These are phyloP conservation scores for Hystrix brachyura DNA, from an alignment of 2,113 vertebrate species.

Conservation along the genomic window DNA sequence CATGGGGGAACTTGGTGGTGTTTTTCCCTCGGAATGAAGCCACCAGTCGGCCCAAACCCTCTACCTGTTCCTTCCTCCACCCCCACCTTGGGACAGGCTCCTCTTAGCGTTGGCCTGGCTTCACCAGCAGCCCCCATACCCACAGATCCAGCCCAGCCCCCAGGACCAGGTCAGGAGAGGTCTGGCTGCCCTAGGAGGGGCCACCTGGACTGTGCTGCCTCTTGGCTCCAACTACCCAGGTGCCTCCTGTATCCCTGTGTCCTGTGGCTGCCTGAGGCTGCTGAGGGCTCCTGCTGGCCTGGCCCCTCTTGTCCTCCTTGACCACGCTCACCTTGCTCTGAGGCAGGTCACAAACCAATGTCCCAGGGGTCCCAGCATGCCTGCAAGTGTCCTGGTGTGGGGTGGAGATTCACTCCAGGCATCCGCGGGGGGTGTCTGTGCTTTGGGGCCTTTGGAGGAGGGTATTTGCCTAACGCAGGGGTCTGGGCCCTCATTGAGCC, in stretches of 20 bases:
- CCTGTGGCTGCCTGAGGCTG: neutral
- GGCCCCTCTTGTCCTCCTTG: no score
- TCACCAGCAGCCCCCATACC: neutral
- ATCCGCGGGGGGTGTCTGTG: neutral
- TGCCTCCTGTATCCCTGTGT: no score
- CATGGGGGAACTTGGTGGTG: neutral
- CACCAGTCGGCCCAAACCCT: neutral
- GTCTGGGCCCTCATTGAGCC: neutral
- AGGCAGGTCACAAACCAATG: neutral
- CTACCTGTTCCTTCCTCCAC: neutral
- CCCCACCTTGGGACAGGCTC: neutral
- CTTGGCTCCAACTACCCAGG: neutral
- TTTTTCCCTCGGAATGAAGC: neutral
- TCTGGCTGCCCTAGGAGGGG: no score
- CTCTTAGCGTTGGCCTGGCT: neutral
- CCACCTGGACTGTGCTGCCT: neutral
- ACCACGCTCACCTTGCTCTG: neutral
- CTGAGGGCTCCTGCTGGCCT: rapidly evolving
- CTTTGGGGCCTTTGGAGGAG: neutral
- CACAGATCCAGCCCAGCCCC: neutral
- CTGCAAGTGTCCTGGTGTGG: neutral
- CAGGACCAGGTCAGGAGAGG: neutral
- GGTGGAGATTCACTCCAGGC: neutral
- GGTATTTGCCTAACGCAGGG: neutral
- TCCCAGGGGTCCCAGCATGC: neutral